phyloP scores from a whole-genome alignment of 2,888 invertebrate genomes.

The Andrena camellia region DNA sequence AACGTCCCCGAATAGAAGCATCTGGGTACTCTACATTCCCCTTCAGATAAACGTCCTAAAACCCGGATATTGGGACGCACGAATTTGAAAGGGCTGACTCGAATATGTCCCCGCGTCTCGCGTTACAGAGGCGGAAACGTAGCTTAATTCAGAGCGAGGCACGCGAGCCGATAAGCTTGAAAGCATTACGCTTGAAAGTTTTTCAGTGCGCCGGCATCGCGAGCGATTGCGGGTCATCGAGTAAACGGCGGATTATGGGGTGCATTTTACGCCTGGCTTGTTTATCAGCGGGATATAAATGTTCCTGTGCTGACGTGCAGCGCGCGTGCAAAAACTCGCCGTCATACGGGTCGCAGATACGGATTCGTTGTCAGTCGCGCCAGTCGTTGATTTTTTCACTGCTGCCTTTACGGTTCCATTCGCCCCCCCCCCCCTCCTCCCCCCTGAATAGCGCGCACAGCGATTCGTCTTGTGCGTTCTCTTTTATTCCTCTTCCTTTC shows the following conservation, averaged over 20 bases:
- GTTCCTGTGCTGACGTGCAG: slow-evolving; percentile 19
- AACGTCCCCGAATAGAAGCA: too few species aligned
- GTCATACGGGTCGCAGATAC: slow-evolving; percentile 61
- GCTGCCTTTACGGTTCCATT: slow-evolving; percentile 19
- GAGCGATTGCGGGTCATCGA: slow-evolving; percentile 38
- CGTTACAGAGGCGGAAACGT: background rate
- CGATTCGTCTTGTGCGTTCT: background rate
- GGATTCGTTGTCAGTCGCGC: slow-evolving; percentile 51
- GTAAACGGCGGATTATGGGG: slow-evolving; percentile 42
- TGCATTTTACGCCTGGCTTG: slow-evolving; percentile 51
- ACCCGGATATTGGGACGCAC: too few species aligned
- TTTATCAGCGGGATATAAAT: slow-evolving; percentile 30
- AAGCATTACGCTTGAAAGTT: slow-evolving; percentile 8
- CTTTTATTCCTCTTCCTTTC: slow-evolving; percentile 3
- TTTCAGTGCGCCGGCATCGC: slow-evolving; percentile 20
- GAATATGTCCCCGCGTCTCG: too few species aligned
- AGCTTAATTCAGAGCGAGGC: background rate
- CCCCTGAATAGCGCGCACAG: slow-evolving; percentile 5
- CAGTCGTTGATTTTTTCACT: slow-evolving; percentile 17
- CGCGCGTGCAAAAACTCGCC: slow-evolving; percentile 53
- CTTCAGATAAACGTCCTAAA: too few species aligned
- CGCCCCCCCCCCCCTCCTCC: background rate
- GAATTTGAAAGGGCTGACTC: too few species aligned
- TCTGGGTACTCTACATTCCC: too few species aligned
- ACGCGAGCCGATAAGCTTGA: background rate